Base-by-base conservation (phyloP, 2,113 vertebrate genomes). In the Notarius lentiginosus region DNA sequence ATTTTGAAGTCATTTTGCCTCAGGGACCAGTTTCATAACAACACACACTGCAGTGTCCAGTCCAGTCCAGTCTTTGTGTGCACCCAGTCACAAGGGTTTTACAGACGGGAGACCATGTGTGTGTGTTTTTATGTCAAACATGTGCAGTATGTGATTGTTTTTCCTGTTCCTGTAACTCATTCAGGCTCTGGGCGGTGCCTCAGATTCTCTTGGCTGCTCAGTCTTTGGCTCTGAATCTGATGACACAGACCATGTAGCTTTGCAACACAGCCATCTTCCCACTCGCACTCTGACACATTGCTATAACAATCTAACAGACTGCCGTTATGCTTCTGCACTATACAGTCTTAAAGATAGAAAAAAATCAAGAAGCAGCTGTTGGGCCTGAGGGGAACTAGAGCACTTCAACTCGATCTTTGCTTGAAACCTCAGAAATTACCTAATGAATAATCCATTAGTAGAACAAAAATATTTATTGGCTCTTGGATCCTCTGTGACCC, bases 181-280 rank as follows among this genome's bases (percentile, higher is more conserved):
- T 56, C 51, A 4, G 41, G 82, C 58, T 84, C 70, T 79, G 89
- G 87, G 55, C 87, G 83, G 83, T 85, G 75, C 83, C 83, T 81
- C 89, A 88, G 79, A 76, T 76, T 82, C 80, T 88, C 56, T 75
- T 87, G 79, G 87, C 87, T 76, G 86, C 82, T 87, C 76, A 83
- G 66, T 70, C 24, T 76, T 53, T 88, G 87, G 86, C 87, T 91
- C 27, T 66, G 66, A 34, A 79, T 82, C 47, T 76, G 34, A 85
- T 79, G 80, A 86, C 61, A 88, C 79, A 83, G 56, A 82, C 79
- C 66, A 51, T 82, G 79, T 58, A 81, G 53, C 66, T 83, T 72
- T 86, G 82, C 75, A 86, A 77, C 70, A 70, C 87, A 88, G 84
- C 70, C 63, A 60, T 87, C 58, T 22, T 90, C 85, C 87, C 86